Base-by-base conservation (phyloP, 2,888 invertebrate species). In the Girardia tigrina region DNA sequence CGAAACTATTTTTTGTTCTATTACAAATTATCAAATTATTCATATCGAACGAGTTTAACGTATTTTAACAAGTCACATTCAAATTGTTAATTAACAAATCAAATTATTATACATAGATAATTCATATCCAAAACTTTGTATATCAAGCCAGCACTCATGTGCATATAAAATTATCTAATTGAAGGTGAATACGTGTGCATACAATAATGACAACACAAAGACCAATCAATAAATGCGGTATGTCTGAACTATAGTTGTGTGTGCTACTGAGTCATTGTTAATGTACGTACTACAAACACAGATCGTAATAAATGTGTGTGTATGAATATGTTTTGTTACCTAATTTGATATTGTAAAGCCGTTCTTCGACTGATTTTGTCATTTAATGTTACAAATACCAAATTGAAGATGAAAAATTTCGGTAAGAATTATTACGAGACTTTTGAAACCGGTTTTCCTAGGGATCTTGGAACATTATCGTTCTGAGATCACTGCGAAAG, bases 401-500 rank as follows among this genome's bases (percentile, higher is more conserved):
- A 16, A 12, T 8, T 56, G 56, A 56, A 56, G n/a, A 56, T 56
- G 56, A 56, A 8, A n/a, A n/a, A 12, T 56, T 36, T 8, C 36
- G 8, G n/a, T 56, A 56, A 56, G n/a, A 56, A 8, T 56, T 56
- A 20, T 20, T 2, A 6, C n/a, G 56, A 56, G 36, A 16, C 56
- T 56, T 56, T 56, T 56, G 23, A 56, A 56, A 56, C 20, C 56
- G 56, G 56, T 56, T 56, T 56, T 56, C 56, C 6, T 56, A 4
- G 56, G 4, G 56, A 56, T 56, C 56, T 56, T 56, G 23, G 56
- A 56, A 6, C n/a, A n/a, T 20, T 56, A 8, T 56, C 23, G 2
- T 20, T 56, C 56, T 56, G 56, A 56, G 56, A 56, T 56, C 56
- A 56, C 56, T 56, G 56, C 56, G 56, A 56, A 56, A 56, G 56